Evolutionary conservation across 1,140 invertebrate species (phyloP), one percentile per base, ranked within the genome.

Genomic region (Drosophila grimshawi): DNA sequence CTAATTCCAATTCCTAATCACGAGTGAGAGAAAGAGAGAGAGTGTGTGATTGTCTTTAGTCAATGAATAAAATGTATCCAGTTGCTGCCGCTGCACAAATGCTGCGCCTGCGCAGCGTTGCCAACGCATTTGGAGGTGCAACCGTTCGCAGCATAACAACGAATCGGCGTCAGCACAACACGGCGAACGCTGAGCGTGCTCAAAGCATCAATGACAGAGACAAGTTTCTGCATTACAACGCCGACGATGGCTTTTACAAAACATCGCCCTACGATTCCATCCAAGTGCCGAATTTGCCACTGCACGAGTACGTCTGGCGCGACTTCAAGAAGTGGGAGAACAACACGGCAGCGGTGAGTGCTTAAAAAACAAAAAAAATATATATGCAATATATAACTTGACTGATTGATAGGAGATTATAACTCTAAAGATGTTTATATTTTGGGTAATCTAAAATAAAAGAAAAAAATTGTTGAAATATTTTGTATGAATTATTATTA

Each of bases 261-360:
- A 88, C 78, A 35, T 92, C 94, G 0, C 93, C 94, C 0, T 94
- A 89, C 62, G 93, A 93, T 2, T 91, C 93, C 32, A 65, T 94
- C 8, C 86, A 92, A 8, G 91, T 94, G 52, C 94, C 94, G 0
- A 93, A 95, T 67, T 72, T 92, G 1, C 93, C 93, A 0, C n/a
- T 96, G 8, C 92, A 94, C n/a, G 94, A 96, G 49, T 95, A 94
- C 66, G 86, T 96, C 1, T 96, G 95, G 95, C 89, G 93, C 27
- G 93, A 95, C 80, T 75, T 95, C 8, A 94, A 95, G 2, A 93
- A 93, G 85, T 95, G 94, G 93, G 92, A 94, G 0, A 93, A 95
- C 51, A 93, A 93, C 65, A 93, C 94, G 0, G 94, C 94, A 27
- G 72, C 95, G 82, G 96, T 96, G 91, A 93, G 57, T 60, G 3